Conservation (phyloP, 2,797 vertebrate species). For the Bovichtus diacanthus region DNA sequence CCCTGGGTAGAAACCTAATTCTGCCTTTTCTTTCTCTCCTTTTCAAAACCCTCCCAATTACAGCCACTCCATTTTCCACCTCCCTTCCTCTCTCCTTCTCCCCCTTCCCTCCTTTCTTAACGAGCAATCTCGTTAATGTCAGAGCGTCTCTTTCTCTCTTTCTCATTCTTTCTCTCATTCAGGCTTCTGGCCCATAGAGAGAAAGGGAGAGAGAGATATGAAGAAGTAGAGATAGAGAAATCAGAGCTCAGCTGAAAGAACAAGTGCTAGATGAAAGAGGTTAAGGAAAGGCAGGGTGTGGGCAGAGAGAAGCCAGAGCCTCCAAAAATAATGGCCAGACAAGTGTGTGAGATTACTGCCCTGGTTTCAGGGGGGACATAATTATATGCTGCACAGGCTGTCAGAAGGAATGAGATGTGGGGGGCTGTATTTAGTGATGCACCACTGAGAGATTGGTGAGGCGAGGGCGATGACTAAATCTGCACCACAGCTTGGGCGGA, state of each 20-base stretch:
- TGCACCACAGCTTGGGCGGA: conserved; percentile 25
- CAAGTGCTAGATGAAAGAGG: conserved; percentile 65
- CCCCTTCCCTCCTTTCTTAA: conserved; percentile 73
- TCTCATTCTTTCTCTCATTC: conserved; percentile 70
- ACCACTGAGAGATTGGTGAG: conserved; percentile 70
- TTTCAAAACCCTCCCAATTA: conserved; percentile 87
- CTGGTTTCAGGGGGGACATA: conserved; percentile 81
- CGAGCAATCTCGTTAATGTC: conserved; percentile 83
- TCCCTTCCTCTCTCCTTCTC: conserved; percentile 52
- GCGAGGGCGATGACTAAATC: conserved; percentile 67
- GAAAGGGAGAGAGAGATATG: conserved; percentile 36
- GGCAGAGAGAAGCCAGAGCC: conserved; percentile 52
- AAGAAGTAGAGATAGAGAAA: conserved; percentile 64
- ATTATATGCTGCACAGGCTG: conserved; percentile 81
- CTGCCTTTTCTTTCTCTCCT: conserved; percentile 81
- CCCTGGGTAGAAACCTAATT: conserved; percentile 83
- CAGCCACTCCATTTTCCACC: conserved; percentile 80
- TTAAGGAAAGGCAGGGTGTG: conserved; percentile 42
- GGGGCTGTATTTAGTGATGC: conserved; percentile 78
- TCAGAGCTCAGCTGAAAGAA: conserved; percentile 67
- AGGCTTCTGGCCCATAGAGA: conserved; percentile 56
- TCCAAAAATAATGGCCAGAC: conserved; percentile 72
- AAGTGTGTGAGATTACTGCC: conserved; percentile 81
- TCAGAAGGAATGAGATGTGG: conserved; percentile 72
- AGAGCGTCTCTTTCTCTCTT: conserved; percentile 57